These are phyloP conservation scores for Sebastes variabilis DNA, from an alignment of 2,797 vertebrate genomes.

Conservation along the genomic window DNA sequence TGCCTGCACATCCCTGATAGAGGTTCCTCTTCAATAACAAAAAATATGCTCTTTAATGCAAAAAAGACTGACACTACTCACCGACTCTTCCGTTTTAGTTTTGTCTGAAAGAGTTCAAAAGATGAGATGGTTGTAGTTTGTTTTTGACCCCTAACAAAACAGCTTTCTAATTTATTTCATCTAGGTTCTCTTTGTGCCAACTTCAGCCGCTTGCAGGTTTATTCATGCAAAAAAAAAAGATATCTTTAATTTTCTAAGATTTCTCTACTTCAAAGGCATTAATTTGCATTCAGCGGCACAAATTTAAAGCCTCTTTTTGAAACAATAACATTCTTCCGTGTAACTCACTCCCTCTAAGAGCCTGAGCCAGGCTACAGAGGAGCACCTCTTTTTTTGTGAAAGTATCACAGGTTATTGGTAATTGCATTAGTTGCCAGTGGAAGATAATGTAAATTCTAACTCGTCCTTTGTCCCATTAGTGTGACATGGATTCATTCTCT, in stretches of 20 bases:
- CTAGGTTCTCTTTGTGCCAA: slow-evolving; percentile 28
- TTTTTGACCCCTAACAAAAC: slow-evolving; percentile 59
- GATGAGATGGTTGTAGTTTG: slow-evolving; percentile 46
- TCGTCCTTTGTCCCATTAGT: slow-evolving; percentile 36
- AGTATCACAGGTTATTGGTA: slow-evolving; percentile 53
- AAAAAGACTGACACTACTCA: slow-evolving; percentile 66
- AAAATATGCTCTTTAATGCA: slow-evolving; percentile 78
- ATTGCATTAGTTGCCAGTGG: slow-evolving; percentile 47
- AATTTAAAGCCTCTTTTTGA: slow-evolving; percentile 66
- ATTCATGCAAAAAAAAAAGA: slow-evolving; percentile 32
- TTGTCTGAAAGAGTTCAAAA: slow-evolving; percentile 42
- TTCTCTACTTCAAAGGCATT: slow-evolving; percentile 70
- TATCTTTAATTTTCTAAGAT: slow-evolving; percentile 64
- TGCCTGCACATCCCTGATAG: slow-evolving; percentile 87
- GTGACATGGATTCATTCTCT: slow-evolving; percentile 35
- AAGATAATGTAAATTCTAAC: slow-evolving; percentile 52
- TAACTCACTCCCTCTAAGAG: slow-evolving; percentile 51
- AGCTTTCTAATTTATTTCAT: slow-evolving; percentile 37
- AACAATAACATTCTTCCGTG: slow-evolving; percentile 62
- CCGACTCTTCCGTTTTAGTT: slow-evolving; percentile 44
- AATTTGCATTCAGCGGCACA: slow-evolving; percentile 69
- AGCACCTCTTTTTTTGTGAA: slow-evolving; percentile 25
- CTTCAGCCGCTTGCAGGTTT: slow-evolving; percentile 33
- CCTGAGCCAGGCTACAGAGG: slow-evolving; percentile 37
- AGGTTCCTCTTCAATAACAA: slow-evolving; percentile 83